Base-by-base conservation (phyloP, 2,888 invertebrate species). In the Lepidochrysops patricia region DNA sequence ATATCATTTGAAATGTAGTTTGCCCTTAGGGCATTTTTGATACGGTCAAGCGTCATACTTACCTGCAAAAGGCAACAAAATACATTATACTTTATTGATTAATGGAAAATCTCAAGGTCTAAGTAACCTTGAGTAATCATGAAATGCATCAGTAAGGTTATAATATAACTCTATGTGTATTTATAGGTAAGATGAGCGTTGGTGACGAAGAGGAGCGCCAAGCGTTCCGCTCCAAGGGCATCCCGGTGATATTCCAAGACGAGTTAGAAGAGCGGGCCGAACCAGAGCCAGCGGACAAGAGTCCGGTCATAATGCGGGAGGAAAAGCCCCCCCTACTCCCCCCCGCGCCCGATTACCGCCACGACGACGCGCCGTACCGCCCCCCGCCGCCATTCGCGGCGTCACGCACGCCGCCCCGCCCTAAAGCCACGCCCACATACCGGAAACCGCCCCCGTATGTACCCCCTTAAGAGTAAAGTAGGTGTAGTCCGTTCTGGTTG, bases 391-490 rank as follows among this genome's bases (percentile, higher is more conserved):
- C 97, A 67, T 95, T 94, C 79, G 92, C 95, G 37, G 91, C 93
- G 61, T 90, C 91, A 2, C 93, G 95, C 69, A 95, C 96, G 63
- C 93, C 94, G 62, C 94, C 93, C 72, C 91, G 94, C 68, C 96
- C 96, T 60, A 96, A 94, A 74, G 93, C 96, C 63, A 95, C 96
- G 57, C 96, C 97, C 64, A 96, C 96, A 70, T 97, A 97, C 91
- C 93, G 97, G 76, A 96, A 97, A 86, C 98, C 98, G 57, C 98
- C 98, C 64, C 98, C 98, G 37, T 98, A 98, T 85, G 98, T 98
- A 73, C 98, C 98, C 71, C 98, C 98, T 87, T 98, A 98, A 97
- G 80, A 78, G 43, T 57, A 43, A 19, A 19, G 1, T 35, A 50
- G 15, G 48, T 52, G 48, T 29, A 26, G 29, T 23, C 32, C 56